Evolutionary conservation across 2,113 vertebrate genomes (phyloP), one percentile per base, ranked within the genome.

Genomic region (Lasiurus cinereus): DNA sequence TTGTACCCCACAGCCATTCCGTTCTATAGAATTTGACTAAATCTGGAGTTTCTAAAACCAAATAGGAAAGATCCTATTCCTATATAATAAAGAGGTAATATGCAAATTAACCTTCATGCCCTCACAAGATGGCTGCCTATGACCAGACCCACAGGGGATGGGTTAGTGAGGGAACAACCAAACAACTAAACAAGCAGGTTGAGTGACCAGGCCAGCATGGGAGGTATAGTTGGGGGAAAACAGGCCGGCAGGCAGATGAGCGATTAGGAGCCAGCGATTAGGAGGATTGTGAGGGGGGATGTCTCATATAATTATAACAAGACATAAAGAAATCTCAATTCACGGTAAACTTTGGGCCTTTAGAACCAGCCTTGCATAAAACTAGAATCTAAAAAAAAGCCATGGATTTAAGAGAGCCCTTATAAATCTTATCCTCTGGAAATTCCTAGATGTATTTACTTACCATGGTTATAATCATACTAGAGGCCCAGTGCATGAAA

Each of bases 391-490:
- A 31, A 64, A 18, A 54, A 22, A 6, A 76, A 67, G 27, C 19
- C 36, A 52, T 21, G 13, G 64, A 7, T 21, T 69, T 73, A 79
- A 89, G 84, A 77, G 16, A 80, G 2, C 4, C 29, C 27, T 74
- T 73, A 15, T 15, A 92, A 82, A 56, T 69, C n/a, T 69, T 62
- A 76, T 39, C 22, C 48, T 31, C 83, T 52, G 62, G 39, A 91
- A 93, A 91, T 83, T 83, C 33, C 76, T 94, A 24, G 62, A 59
- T 39, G 43, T 50, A 59, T 56, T 78, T 94, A 43, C 43, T 90
- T 80, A 46, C 43, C 48, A 79, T 33, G n/a, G 43, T 12, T 90
- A 11, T 90, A 80, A 90, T 77, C 59, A 89, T 8, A 74, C 39
- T 39, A 39, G 39, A 39, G 39, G 39, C 39, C 39, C 5, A 5